These are phyloP conservation scores for Drosophila equinoxialis DNA, from an alignment of 1,140 invertebrate species.

Conservation along the genomic window DNA sequence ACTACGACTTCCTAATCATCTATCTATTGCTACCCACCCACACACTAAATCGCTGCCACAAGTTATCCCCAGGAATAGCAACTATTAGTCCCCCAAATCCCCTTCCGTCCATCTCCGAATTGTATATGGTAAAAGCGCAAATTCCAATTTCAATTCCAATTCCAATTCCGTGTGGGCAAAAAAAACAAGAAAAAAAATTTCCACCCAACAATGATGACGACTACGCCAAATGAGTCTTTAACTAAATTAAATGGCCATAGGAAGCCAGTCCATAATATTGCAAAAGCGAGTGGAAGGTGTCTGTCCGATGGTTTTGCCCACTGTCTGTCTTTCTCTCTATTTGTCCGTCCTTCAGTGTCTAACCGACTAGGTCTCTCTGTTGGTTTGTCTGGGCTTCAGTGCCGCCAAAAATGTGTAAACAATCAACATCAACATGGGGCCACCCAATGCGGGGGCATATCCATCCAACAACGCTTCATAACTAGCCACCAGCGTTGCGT, in stretches of 20 bases:
- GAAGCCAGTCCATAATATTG: slow-evolving; percentile 3
- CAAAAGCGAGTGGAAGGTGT: slow-evolving; percentile 11
- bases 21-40: background rate
- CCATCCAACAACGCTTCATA: slow-evolving; percentile 26
- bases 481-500: slow-evolving; percentile 59
- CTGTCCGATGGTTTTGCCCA: background rate
- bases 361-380: slow-evolving; percentile 35
- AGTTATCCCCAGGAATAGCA: slow-evolving; percentile 17
- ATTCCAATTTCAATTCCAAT: slow-evolving; percentile 63
- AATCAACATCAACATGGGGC: slow-evolving; percentile 62
- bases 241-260: slow-evolving; percentile 61
- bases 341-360: background rate
- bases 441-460: slow-evolving; percentile 38
- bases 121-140: slow-evolving; percentile 27
- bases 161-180: slow-evolving; percentile 59
- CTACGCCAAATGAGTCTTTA: slow-evolving; percentile 61
- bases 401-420: slow-evolving; percentile 78
- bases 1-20: slow-evolving; percentile 1
- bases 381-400: slow-evolving; percentile 39
- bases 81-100: background rate
- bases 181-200: slow-evolving; percentile 44
- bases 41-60: slow-evolving; percentile 37
- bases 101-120: slow-evolving; percentile 8
- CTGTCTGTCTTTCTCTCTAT: background rate
- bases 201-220: slow-evolving; percentile 40